Percentiles rank a stretch among this genome's conserved stretches.
Evolutionary conservation across 2,113 vertebrate genomes (phyloP).

Genomic region (Pedetes capensis): DNA sequence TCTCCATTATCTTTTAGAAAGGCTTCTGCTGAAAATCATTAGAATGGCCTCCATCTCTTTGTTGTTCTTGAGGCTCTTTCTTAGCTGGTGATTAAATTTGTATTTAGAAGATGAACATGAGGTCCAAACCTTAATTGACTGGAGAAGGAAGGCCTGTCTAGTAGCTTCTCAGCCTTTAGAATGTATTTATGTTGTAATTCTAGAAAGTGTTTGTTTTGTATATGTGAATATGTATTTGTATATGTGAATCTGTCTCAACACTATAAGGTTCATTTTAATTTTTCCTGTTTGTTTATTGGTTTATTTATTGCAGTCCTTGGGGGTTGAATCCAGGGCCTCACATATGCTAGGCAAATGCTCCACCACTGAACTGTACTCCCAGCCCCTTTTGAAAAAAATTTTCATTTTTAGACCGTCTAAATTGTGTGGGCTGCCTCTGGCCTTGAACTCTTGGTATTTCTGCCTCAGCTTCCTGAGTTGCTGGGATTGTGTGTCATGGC

Average conservation of each 20-base stretch:
- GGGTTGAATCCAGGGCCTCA: too few relatives aligned
- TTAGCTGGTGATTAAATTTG: constrained; percentile 27
- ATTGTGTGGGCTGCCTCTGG: too few relatives aligned
- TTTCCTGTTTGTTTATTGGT: too few relatives aligned
- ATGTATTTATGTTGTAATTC: neutral
- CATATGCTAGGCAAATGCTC: too few relatives aligned
- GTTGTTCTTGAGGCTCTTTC: neutral
- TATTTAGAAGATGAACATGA: neutral
- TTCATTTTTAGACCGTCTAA: too few relatives aligned
- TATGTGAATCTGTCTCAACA: neutral
- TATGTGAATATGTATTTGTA: neutral
- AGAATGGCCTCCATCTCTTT: neutral
- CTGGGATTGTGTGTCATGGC: too few relatives aligned
- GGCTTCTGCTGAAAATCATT: neutral
- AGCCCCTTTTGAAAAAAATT: too few relatives aligned
- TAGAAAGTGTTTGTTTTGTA: neutral
- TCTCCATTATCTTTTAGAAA: constrained; percentile 7
- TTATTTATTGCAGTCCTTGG: too few relatives aligned
- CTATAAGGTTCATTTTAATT: neutral
- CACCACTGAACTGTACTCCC: too few relatives aligned
- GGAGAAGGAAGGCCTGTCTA: neutral
- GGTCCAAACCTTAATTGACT: neutral
- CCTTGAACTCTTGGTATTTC: too few relatives aligned
- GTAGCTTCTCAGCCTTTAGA: neutral
- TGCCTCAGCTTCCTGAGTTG: too few relatives aligned